Conservation (phyloP, 2,797 vertebrate species). For the Danio kyathit region DNA sequence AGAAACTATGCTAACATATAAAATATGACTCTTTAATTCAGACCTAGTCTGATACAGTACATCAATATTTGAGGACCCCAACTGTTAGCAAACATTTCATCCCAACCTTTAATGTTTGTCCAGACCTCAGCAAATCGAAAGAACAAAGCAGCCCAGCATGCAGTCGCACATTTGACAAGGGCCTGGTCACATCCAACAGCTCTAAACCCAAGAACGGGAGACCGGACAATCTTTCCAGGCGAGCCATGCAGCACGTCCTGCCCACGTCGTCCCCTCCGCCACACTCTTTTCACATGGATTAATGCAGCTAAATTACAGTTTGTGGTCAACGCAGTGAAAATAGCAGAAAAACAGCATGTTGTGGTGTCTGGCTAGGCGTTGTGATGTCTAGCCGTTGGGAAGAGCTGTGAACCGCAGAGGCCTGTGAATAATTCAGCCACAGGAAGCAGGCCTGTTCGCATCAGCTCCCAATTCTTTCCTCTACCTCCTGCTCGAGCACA, state of each 20-base stretch:
- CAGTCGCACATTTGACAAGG: slow-evolving; percentile 18
- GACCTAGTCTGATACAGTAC: slow-evolving; percentile 15
- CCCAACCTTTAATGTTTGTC: not conserved
- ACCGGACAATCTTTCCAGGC: not conserved
- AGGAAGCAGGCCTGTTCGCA: slow-evolving; percentile 65
- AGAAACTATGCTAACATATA: not conserved
- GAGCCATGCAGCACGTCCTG: slow-evolving; percentile 33
- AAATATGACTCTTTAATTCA: not conserved
- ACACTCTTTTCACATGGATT: slow-evolving; percentile 46
- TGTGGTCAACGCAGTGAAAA: slow-evolving; percentile 62
- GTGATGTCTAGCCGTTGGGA: slow-evolving; percentile 69
- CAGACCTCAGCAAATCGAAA: slow-evolving; percentile 32
- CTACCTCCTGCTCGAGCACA: slow-evolving; percentile 47
- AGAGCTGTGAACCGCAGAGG: slow-evolving; percentile 60
- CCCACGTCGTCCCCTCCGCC: slow-evolving; percentile 18
- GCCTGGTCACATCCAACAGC: slow-evolving; percentile 24
- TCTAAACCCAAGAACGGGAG: slow-evolving; percentile 17
- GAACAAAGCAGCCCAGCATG: slow-evolving; percentile 38
- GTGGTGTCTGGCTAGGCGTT: slow-evolving; percentile 67
- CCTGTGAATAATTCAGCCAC: slow-evolving; percentile 62
- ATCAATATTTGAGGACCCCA: not conserved
- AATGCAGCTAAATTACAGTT: slow-evolving; percentile 64
- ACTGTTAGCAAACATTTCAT: not conserved
- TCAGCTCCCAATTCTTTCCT: slow-evolving; percentile 54
- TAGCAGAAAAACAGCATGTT: slow-evolving; percentile 59